Base-by-base conservation (phyloP, 2,888 invertebrate species). In the Ormyrus pomaceus region DNA sequence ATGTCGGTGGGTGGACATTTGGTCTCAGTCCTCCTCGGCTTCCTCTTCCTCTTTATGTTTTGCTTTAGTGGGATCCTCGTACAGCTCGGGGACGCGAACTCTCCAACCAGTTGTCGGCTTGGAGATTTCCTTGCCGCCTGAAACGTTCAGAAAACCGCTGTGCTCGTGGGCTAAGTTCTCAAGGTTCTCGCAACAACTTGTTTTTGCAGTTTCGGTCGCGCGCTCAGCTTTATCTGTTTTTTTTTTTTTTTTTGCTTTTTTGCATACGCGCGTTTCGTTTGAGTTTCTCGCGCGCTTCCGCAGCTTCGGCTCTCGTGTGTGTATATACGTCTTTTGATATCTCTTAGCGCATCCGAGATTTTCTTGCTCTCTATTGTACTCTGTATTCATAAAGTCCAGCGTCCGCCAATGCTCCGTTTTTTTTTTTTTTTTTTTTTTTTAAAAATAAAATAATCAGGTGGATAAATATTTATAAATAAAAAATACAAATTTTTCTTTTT, bases 61-160 rank as follows among this genome's bases (percentile, higher is more conserved):
- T 86, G 86, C 86, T 83, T 85, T 83, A 83, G 86, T 86, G 76
- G 90, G 88, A 56, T 88, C 88, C 86, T 90, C 86, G 86, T 90
- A 89, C 84, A 91, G 89, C 88, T 91, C 90, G 83, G 90, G 90
- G 84, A 91, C 89, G 86, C 89, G 90, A 84, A 88, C 87, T 86
- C 90, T 89, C 90, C 90, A 90, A 85, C 90, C 88, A 71, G 77
- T n/a, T 69, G 80, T 48, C 65, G 66, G 80, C 77, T 77, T 77
- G 77, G 82, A 77, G 80, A 61, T 58, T 68, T 45, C 75, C 83
- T 87, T 82, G 79, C 80, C 88, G 90, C 90, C 90, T 90, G 90
- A 90, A 90, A 90, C 86, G 87, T 90, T 89, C 86, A 89, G 87
- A 88, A 87, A 87, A 86, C 86, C 82, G 79, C 69, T 66, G 70